phyloP scores from a whole-genome alignment of 1,140 invertebrate species.

The Trichonephila inaurata region DNA sequence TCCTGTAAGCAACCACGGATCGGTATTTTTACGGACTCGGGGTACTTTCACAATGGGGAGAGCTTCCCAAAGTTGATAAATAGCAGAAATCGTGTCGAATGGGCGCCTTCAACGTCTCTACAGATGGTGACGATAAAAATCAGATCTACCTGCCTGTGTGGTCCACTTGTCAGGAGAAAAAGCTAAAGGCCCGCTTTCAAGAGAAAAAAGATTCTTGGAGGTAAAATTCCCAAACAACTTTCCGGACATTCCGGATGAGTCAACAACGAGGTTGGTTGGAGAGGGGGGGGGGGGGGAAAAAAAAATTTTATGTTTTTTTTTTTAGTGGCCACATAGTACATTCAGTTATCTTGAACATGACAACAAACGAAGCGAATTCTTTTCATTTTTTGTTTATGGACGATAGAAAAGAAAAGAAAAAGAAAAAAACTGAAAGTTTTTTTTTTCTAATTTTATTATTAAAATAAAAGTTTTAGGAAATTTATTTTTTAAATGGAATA shows the following conservation, averaged over 20 bases:
- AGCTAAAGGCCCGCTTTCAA: slow-evolving; percentile 3
- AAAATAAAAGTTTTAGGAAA: too few relatives aligned
- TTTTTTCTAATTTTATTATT: too few relatives aligned
- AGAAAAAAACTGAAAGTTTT: too few relatives aligned
- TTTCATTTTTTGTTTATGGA: background rate
- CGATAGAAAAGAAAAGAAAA: background rate
- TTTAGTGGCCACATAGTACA: background rate
- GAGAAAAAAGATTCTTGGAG: background rate
- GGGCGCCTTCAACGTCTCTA: background rate
- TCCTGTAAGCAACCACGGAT: background rate
- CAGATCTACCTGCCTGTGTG: slow-evolving; percentile 12
- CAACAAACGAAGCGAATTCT: background rate
- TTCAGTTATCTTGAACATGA: background rate
- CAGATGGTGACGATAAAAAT: background rate
- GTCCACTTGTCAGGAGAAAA: slow-evolving; percentile 10
- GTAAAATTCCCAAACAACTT: slow-evolving; percentile 2
- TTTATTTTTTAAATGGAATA: too few relatives aligned
- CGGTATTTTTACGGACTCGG: background rate
- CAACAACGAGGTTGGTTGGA: background rate
- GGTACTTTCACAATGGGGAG: background rate
- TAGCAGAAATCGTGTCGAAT: slow-evolving; percentile 10
- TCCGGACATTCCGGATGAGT: slow-evolving; percentile 22
- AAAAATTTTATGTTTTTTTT: background rate
- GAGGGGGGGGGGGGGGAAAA: background rate
- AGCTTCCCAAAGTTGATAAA: background rate